Conservation (phyloP, 2,888 invertebrate genomes). For the Stomorhina lunata region DNA sequence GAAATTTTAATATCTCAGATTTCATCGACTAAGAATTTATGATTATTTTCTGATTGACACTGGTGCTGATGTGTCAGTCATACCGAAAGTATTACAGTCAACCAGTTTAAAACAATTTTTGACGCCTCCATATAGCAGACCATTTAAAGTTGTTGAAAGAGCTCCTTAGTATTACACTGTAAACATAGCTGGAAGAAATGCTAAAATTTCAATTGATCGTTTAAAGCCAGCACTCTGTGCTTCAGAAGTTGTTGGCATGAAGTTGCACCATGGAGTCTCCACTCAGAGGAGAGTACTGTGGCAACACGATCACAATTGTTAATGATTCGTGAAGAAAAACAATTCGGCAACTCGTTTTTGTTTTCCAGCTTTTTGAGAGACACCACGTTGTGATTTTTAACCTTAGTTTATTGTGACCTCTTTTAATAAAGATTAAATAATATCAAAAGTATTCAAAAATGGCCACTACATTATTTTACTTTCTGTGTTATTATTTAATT, state of each 20-base stretch:
- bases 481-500: too few relatives aligned
- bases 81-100: slow-evolving; percentile 20
- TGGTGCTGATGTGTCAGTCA: slow-evolving; percentile 17
- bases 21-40: slow-evolving; percentile 27
- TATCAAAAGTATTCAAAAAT: too few relatives aligned
- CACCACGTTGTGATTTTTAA: too few relatives aligned
- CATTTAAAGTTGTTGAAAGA: slow-evolving; percentile 58
- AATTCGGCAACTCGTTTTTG: too few relatives aligned
- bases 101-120: slow-evolving; percentile 36
- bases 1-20: slow-evolving; percentile 1
- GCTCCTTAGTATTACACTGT: slow-evolving; percentile 15
- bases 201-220: slow-evolving; percentile 17
- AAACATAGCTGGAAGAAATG: background rate
- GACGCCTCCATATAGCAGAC: slow-evolving; percentile 31
- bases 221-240: slow-evolving; percentile 9
- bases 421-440: too few relatives aligned
- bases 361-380: too few relatives aligned
- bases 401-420: too few relatives aligned
- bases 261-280: background rate
- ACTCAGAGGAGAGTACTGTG: background rate
- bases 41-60: slow-evolving; percentile 30
- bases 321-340: too few relatives aligned
- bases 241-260: background rate
- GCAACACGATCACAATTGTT: too few relatives aligned
- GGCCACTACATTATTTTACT: too few relatives aligned